A percentile compares a stretch with the other conserved stretches of the same genome.
Conservation (phyloP, 2,797 vertebrate species). For the Phyllotis vaccarum region DNA sequence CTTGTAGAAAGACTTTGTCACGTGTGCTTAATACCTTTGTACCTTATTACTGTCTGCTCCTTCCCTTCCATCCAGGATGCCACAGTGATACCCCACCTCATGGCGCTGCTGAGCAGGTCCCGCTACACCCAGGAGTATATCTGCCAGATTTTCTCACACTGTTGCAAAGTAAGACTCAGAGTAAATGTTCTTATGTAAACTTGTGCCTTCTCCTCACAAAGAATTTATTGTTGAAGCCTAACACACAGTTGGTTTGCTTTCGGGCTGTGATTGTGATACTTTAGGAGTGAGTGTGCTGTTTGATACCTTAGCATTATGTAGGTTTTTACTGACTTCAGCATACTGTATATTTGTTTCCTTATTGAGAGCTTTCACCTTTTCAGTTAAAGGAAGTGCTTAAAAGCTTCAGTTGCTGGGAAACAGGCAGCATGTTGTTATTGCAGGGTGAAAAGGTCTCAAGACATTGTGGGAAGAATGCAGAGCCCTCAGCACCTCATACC, state of each 20-base stretch:
- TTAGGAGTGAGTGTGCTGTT: background rate
- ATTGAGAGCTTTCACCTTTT: background rate
- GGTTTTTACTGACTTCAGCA: background rate
- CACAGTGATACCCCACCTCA: constrained; percentile 98
- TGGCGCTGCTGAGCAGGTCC: constrained; percentile 96
- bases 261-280: background rate
- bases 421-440: background rate
- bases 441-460: background rate
- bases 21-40: constrained; percentile 35
- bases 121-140: constrained; percentile 98
- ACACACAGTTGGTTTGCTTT: background rate
- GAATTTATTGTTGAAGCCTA: background rate
- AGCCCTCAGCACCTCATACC: background rate
- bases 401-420: background rate
- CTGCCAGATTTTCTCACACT: constrained; percentile 99
- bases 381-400: background rate
- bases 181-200: constrained; percentile 62
- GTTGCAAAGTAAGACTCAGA: constrained; percentile 95
- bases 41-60: constrained; percentile 75
- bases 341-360: background rate
- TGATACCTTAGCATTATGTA: background rate
- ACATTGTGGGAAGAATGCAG: background rate
- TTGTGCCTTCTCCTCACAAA: background rate
- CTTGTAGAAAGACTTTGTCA: background rate
- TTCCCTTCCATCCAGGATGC: constrained; percentile 91